Evolutionary conservation across 1,140 invertebrate genomes (phyloP).

Genomic region (Drosophila nigrodunni): DNA sequence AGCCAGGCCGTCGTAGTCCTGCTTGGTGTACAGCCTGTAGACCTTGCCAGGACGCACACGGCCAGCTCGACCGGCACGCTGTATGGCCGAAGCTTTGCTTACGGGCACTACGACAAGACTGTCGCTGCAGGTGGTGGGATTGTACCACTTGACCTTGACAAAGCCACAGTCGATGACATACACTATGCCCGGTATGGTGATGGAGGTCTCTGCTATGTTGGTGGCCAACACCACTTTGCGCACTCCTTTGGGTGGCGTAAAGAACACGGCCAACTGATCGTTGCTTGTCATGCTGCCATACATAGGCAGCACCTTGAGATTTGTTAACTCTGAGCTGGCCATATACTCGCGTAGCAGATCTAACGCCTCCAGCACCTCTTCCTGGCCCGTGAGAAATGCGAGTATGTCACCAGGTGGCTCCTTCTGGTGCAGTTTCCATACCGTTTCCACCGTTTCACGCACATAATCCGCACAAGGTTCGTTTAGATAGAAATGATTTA

Average conservation of each 20-base stretch:
- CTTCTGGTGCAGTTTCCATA: slow-evolving; percentile 94
- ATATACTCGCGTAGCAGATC: slow-evolving; percentile 89
- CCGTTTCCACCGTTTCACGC: slow-evolving; percentile 93
- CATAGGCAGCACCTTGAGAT: slow-evolving; percentile 94
- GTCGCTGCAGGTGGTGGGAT: slow-evolving; percentile 93
- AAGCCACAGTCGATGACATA: slow-evolving; percentile 99
- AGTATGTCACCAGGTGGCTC: slow-evolving; percentile 95
- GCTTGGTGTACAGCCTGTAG: slow-evolving; percentile 92
- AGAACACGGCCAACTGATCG: slow-evolving; percentile 96
- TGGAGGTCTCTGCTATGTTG: slow-evolving; percentile 98
- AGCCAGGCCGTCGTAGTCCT: slow-evolving; percentile 90
- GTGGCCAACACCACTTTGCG: slow-evolving; percentile 98
- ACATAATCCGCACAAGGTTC: slow-evolving; percentile 97
- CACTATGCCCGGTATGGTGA: slow-evolving; percentile 93
- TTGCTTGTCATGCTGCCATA: slow-evolving; percentile 94
- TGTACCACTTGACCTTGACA: slow-evolving; percentile 97
- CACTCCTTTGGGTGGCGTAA: slow-evolving; percentile 89
- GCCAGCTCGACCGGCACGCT: slow-evolving; percentile 96
- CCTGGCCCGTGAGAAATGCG: slow-evolving; percentile 97
- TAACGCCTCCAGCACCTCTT: slow-evolving; percentile 93
- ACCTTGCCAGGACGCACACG: slow-evolving; percentile 93
- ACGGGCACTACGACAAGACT: slow-evolving; percentile 93
- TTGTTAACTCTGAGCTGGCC: slow-evolving; percentile 85
- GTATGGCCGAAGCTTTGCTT: slow-evolving; percentile 95
- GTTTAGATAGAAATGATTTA: slow-evolving; percentile 93